Base-by-base conservation (phyloP, 2,797 vertebrate genomes). In the Bovichtus variegatus region DNA sequence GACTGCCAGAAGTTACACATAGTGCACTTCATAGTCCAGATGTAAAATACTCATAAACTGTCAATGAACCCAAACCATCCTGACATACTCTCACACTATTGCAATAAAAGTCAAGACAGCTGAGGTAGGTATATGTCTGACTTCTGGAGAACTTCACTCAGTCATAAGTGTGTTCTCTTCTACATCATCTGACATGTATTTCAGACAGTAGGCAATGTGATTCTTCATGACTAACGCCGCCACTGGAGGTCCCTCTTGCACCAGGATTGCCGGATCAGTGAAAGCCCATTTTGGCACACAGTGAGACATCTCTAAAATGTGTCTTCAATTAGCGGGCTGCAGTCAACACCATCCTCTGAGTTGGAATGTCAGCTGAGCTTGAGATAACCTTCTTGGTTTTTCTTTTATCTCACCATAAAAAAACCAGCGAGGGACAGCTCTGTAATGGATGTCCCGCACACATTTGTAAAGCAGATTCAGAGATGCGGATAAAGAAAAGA, bases 161-260 rank as follows among this genome's bases (percentile, higher is more conserved):
- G 43, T 66, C 60, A 21, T 18, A 19, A n/a, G 16, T 44, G 36
- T 18, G 3, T 40, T 25, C 62, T 75, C 78, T 53, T 77, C 78
- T 57, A 10, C 23, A 71, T 84, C 49, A 15, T 62, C n/a, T 66
- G 65, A 79, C 50, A 60, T 55, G 41, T 31, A 0, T 23, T 63
- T 71, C 11, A 41, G 13, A 50, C 47, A 38, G 29, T 8, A 57
- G 12, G 10, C 16, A 6, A 43, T 29, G 6, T 1, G 1, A 25
- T 21, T 19, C 21, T 18, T 31, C 43, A 34, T 6, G 11, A n/a
- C 23, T 0, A 0, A 12, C 13, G 3, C 38, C 12, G n/a, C 90
- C 92, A 90, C 90, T 87, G 86, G 93, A 91, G 89, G 94, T 76
- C 93, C 73, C 88, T 89, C 72, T 93, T 93, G 88, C 89, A 81